These are phyloP conservation scores for Epinephelus awoara DNA, from an alignment of 2,797 vertebrate species.

Conservation along the genomic window DNA sequence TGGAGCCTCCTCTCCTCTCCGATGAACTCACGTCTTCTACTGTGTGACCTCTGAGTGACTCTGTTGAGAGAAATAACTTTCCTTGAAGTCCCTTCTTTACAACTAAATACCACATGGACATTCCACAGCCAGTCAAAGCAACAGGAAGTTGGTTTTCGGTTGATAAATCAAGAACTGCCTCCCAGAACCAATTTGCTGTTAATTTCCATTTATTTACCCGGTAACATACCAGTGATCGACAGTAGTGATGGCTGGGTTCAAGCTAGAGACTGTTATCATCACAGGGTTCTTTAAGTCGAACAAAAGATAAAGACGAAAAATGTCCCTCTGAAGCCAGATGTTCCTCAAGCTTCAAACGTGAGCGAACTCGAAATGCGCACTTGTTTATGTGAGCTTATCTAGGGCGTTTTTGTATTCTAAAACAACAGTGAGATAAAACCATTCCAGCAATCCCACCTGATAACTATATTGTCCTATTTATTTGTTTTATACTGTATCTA, in stretches of 20 bases:
- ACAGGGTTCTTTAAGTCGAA: constrained; percentile 62
- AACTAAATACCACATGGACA: constrained; percentile 41
- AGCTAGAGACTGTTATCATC: constrained; percentile 60
- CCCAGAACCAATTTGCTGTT: constrained; percentile 42
- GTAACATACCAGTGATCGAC: constrained; percentile 47
- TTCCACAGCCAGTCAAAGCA: constrained; percentile 32
- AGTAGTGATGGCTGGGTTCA: constrained; percentile 47
- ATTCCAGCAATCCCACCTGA: constrained; percentile 16
- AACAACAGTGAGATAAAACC: constrained; percentile 37
- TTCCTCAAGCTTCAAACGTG: constrained; percentile 40
- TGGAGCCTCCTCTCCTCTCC: constrained; percentile 34
- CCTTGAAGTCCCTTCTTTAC: constrained; percentile 43
- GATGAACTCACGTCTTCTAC: constrained; percentile 32
- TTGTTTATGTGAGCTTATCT: constrained; percentile 54
- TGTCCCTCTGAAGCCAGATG: constrained; percentile 71
- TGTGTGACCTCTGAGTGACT: constrained; percentile 47
- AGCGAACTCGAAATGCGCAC: constrained; percentile 31
- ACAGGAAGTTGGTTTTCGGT: constrained; percentile 60
- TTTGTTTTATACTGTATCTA: constrained; percentile 17
- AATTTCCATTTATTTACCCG: constrained; percentile 56
- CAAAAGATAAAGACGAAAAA: constrained; percentile 66
- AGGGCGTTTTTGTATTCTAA: constrained; percentile 7
- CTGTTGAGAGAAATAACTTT: constrained; percentile 60
- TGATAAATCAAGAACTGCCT: constrained; percentile 49
- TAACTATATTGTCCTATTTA: constrained; percentile 3